These are phyloP conservation scores for Dicrostonyx torquatus DNA, from an alignment of 2,797 vertebrate genomes.

Conservation along the genomic window DNA sequence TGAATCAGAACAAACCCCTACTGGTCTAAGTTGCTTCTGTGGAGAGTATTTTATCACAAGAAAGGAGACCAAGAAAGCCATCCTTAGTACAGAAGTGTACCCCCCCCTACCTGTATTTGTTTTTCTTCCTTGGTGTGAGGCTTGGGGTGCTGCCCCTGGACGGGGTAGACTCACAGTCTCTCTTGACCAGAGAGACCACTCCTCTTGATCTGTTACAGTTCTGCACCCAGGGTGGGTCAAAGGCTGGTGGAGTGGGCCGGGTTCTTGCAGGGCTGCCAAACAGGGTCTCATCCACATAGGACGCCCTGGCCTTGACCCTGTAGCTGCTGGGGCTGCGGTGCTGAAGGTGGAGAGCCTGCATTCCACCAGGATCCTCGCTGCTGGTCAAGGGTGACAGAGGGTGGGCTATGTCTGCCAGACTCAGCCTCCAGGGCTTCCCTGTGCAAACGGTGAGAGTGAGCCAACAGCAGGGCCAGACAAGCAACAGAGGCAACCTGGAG, in stretches of 20 bases:
- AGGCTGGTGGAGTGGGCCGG: conserved; percentile 55
- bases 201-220: not conserved
- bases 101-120: conserved; percentile 79
- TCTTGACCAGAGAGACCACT: not conserved
- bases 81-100: not conserved
- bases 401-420: not conserved
- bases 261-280: conserved; percentile 81
- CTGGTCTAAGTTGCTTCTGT: not conserved
- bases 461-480: not conserved
- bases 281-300: conserved; percentile 86
- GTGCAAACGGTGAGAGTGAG: not conserved
- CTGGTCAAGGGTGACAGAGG: not conserved
- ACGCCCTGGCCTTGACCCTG: conserved; percentile 75
- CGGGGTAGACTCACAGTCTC: not conserved
- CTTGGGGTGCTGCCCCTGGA: conserved; percentile 44
- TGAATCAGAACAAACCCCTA: not conserved
- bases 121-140: conserved; percentile 79
- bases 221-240: conserved; percentile 84
- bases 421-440: conserved; percentile 51
- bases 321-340: conserved; percentile 47
- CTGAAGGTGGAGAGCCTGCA: conserved; percentile 65
- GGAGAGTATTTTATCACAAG: not conserved
- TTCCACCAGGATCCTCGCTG: conserved; percentile 59
- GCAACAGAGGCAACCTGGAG: not conserved
- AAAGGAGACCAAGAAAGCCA: not conserved